A percentile compares a stretch with the other conserved stretches of the same genome.
phyloP scores from a whole-genome alignment of 1,140 invertebrate species.

The Psilanteris sp. region DNA sequence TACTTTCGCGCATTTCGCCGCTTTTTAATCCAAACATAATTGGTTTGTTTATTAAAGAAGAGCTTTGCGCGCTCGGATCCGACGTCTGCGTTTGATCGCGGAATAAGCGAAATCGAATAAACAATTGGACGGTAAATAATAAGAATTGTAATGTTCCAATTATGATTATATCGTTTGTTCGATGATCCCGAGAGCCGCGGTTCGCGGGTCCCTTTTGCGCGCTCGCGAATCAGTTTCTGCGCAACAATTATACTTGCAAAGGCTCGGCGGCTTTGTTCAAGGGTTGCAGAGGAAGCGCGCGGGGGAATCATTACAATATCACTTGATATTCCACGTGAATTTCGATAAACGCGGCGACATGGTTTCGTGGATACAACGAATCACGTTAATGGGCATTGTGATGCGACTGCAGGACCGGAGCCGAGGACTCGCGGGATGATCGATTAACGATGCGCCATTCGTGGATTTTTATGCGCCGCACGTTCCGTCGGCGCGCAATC shows the following conservation, averaged over 20 bases:
- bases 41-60: too few species aligned
- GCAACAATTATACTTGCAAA: slow-evolving; percentile 60
- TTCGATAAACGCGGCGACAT: slow-evolving; percentile 51
- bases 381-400: slow-evolving; percentile 59
- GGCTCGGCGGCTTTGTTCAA: slow-evolving; percentile 30
- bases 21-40: too few species aligned
- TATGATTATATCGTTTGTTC: background rate
- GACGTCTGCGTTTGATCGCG: too few species aligned
- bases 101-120: too few species aligned
- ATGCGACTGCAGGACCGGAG: slow-evolving; percentile 27
- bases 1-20: too few species aligned
- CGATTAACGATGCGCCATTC: slow-evolving; percentile 52
- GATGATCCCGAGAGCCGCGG: background rate
- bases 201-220: slow-evolving; percentile 15
- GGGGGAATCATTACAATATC: slow-evolving; percentile 36
- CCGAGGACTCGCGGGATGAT: slow-evolving; percentile 52
- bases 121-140: too few species aligned
- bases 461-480: slow-evolving; percentile 55
- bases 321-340: slow-evolving; percentile 57
- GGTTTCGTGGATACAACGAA: slow-evolving; percentile 43
- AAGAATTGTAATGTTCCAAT: background rate
- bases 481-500: slow-evolving; percentile 58
- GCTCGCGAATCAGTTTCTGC: slow-evolving; percentile 12
- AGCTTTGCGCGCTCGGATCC: too few species aligned
- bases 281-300: background rate